These are phyloP conservation scores for Cephalopachus bancanus DNA, from an alignment of 2,797 vertebrate species.

Conservation along the genomic window DNA sequence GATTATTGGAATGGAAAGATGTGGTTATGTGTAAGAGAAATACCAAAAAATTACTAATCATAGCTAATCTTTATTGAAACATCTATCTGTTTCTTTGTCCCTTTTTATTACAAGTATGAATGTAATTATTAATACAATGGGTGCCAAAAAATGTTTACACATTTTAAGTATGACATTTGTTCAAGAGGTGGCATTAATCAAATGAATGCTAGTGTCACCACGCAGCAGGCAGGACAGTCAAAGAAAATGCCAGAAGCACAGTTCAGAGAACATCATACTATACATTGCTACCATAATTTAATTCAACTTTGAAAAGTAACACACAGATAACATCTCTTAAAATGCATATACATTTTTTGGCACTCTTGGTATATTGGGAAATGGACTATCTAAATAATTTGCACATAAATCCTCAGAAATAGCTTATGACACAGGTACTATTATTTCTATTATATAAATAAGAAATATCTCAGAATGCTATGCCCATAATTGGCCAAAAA, in stretches of 20 bases:
- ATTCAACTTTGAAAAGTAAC: too few species aligned
- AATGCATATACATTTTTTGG: too few species aligned
- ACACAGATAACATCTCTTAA: too few species aligned
- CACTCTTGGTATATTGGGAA: not conserved
- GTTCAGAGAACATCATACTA: too few species aligned
- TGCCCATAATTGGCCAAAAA: conserved; percentile 24
- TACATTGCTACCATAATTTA: too few species aligned
- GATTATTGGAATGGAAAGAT: not conserved
- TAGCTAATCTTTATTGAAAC: conserved; percentile 36
- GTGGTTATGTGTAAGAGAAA: not conserved
- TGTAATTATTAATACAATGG: conserved; percentile 1
- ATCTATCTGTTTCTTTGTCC: not conserved
- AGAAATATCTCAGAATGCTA: not conserved
- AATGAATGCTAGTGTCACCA: too few species aligned
- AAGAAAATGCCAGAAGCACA: too few species aligned
- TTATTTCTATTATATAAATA: conserved; percentile 55
- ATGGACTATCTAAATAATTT: conserved; percentile 33
- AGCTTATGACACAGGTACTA: not conserved
- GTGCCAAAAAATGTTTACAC: too few species aligned
- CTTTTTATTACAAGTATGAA: conserved; percentile 55
- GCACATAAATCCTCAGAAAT: not conserved
- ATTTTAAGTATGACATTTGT: too few species aligned
- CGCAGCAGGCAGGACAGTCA: too few species aligned
- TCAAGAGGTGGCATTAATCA: too few species aligned
- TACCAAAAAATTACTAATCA: conserved; percentile 21